Evolutionary conservation across 2,113 vertebrate species (phyloP).

Genomic region (Rutilus rutilus): DNA sequence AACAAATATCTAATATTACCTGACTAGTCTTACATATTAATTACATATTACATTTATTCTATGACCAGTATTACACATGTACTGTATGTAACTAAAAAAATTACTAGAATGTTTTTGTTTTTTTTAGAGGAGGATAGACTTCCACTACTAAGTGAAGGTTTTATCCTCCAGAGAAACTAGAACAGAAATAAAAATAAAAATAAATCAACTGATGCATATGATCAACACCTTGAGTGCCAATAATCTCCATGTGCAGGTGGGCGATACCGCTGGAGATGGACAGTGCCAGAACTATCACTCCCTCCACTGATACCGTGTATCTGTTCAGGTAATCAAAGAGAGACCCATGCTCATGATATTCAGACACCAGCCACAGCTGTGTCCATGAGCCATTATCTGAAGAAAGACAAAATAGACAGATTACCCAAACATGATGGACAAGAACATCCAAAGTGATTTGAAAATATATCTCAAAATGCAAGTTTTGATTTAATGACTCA

Average conservation of each 20-base stretch:
- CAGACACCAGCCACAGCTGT: conserved; percentile 98
- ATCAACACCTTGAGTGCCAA: conserved; percentile 90
- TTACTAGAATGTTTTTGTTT: background rate
- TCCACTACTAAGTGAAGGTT: background rate
- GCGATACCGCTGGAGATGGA: conserved; percentile 93
- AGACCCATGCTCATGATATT: conserved; percentile 96
- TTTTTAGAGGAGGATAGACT: background rate
- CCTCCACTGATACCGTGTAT: conserved; percentile 84
- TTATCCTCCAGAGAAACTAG: background rate
- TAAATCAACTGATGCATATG: background rate
- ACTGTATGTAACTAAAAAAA: no score
- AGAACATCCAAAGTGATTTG: background rate
- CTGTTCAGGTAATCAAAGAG: conserved; percentile 95
- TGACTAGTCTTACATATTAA: no score
- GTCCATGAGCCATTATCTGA: conserved; percentile 97
- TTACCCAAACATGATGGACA: background rate
- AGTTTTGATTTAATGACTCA: background rate
- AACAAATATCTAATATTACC: no score
- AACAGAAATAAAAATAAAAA: background rate
- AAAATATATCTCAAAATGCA: background rate
- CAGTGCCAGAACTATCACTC: conserved; percentile 84
- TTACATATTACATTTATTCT: no score
- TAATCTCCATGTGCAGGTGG: conserved; percentile 98
- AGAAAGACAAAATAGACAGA: conserved; percentile 30
- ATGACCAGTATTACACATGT: no score